phyloP scores from a whole-genome alignment of 1,140 invertebrate genomes.

The Trichogramma pretiosum region DNA sequence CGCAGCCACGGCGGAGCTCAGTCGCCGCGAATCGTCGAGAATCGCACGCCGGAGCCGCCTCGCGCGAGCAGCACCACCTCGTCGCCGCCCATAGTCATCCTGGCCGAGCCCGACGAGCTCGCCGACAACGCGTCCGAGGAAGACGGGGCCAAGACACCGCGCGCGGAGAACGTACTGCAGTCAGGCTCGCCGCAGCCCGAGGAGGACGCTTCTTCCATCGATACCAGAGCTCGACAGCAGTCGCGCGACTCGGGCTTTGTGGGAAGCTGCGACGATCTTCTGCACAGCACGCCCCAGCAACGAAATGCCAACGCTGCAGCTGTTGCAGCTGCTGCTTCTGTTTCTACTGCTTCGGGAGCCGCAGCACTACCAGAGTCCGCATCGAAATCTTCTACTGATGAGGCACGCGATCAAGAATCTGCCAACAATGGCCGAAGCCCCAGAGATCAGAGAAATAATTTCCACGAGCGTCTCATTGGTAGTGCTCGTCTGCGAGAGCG shows the following conservation, averaged over 20 bases:
- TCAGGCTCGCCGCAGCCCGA: constrained; percentile 19
- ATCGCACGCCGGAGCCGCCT: constrained; percentile 46
- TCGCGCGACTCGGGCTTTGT: constrained; percentile 80
- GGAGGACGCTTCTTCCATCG: neutral
- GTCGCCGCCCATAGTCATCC: constrained; percentile 25
- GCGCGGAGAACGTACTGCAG: constrained; percentile 43
- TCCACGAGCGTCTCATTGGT: neutral
- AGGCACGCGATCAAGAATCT: too few relatives aligned
- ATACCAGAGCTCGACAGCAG: constrained; percentile 55
- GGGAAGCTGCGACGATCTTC: constrained; percentile 76
- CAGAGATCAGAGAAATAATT: neutral
- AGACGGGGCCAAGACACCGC: constrained; percentile 52
- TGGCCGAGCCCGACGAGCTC: constrained; percentile 18
- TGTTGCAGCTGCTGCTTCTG: too few relatives aligned
- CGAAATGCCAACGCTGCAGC: constrained; percentile 17
- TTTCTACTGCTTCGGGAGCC: too few relatives aligned
- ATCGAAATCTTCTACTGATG: too few relatives aligned
- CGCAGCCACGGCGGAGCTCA: constrained; percentile 37
- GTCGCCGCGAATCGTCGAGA: constrained; percentile 38
- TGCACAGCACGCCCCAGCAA: constrained; percentile 57
- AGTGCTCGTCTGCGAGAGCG: neutral
- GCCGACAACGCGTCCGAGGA: constrained; percentile 39
- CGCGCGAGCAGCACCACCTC: constrained; percentile 35
- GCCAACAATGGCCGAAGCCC: too few relatives aligned
- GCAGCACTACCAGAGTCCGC: too few relatives aligned